Conservation (phyloP, 2,113 vertebrate species). For the Gadus chalcogrammus region DNA sequence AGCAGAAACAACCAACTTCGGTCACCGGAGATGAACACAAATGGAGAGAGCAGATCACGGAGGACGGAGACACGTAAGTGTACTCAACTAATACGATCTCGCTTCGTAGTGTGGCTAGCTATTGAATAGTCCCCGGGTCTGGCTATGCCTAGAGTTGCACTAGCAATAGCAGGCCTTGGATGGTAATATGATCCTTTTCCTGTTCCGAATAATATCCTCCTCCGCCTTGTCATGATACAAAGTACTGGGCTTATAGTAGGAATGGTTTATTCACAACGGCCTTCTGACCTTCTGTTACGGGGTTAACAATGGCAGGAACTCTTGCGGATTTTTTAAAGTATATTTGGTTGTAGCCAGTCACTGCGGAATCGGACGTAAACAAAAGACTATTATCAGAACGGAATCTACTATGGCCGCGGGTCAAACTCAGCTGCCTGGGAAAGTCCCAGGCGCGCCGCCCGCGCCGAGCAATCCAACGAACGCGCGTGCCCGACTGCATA, state of each 20-base stretch:
- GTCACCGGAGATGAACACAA: constrained; percentile 91
- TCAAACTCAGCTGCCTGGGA: constrained; percentile 72
- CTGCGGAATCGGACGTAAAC: constrained; percentile 59
- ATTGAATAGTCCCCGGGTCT: too few species aligned
- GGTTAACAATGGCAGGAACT: constrained; percentile 4
- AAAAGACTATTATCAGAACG: constrained; percentile 65
- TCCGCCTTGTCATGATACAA: constrained; percentile 20
- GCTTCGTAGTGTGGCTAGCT: too few species aligned
- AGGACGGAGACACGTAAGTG: constrained; percentile 95
- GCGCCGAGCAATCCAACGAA: constrained; percentile 68
- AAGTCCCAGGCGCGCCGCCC: constrained; percentile 90
- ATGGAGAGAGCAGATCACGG: constrained; percentile 77
- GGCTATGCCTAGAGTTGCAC: too few species aligned
- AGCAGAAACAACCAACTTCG: constrained; percentile 78
- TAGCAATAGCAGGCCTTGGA: constrained; percentile 37
- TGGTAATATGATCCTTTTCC: constrained; percentile 52
- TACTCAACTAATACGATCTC: too few species aligned
- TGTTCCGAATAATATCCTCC: constrained; percentile 36
- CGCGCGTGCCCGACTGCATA: constrained; percentile 45
- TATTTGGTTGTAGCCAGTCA: constrained; percentile 7
- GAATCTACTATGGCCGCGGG: constrained; percentile 61
- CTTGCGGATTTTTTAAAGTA: constrained; percentile 1
- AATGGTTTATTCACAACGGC: not conserved
- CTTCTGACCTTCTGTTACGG: not conserved
- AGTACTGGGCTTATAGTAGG: not conserved